phyloP scores from a whole-genome alignment of 2,797 vertebrate genomes.

The Enteromius mattozi region DNA sequence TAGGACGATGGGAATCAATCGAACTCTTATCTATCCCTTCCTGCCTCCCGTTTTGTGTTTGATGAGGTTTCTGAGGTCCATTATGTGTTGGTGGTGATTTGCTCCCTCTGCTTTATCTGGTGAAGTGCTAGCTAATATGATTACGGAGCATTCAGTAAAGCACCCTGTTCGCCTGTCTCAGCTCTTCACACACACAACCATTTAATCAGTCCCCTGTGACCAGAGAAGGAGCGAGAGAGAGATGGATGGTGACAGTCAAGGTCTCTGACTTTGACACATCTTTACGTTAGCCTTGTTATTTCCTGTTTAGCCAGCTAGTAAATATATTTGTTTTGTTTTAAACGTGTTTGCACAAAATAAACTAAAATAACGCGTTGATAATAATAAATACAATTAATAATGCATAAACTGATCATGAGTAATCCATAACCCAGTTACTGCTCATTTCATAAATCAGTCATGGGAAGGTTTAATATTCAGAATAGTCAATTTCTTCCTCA shows the following conservation, averaged over 20 bases:
- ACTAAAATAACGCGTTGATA: background rate
- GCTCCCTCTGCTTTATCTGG: conserved; percentile 79
- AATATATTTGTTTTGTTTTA: background rate
- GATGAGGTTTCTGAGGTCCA: conserved; percentile 47
- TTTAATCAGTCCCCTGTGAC: conserved; percentile 71
- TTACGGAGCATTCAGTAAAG: conserved; percentile 73
- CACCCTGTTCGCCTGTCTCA: conserved; percentile 60
- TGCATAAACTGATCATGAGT: background rate
- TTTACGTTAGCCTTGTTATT: conserved; percentile 1
- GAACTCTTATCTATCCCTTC: conserved; percentile 43
- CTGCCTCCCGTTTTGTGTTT: conserved; percentile 46
- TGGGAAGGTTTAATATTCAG: background rate
- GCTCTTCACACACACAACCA: conserved; percentile 65
- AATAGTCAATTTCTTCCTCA: background rate
- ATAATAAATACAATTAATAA: background rate
- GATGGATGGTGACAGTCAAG: background rate
- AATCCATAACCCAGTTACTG: background rate
- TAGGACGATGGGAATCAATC: conserved; percentile 31
- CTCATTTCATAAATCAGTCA: background rate
- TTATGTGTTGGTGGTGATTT: conserved; percentile 65
- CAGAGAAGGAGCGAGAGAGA: conserved; percentile 49
- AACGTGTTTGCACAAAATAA: background rate
- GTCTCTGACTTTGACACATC: conserved; percentile 19
- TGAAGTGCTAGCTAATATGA: conserved; percentile 82
- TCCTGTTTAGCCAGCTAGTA: background rate